Base-by-base conservation (phyloP, 2,113 vertebrate species). In the Myotis davidii region DNA sequence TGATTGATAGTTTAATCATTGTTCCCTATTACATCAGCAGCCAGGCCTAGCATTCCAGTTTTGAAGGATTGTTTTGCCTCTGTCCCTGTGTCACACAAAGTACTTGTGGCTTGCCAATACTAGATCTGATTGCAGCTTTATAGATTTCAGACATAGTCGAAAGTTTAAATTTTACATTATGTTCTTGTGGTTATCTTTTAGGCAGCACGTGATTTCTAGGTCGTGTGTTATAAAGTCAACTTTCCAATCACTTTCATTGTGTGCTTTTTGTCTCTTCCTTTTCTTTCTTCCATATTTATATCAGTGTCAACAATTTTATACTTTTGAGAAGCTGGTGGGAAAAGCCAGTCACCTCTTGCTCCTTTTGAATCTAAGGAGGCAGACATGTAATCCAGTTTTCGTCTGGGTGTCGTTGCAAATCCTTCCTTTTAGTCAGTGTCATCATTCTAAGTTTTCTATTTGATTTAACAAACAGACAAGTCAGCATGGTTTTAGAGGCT, bases 1-100 rank as follows among this genome's bases (percentile, higher is more conserved):
- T 98, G 97, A 97, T 97, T 97, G 97, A 97, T 97, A 97, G 96
- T 97, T 97, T 97, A 97, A 97, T 97, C 96, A 97, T 96, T 92
- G 95, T 95, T 97, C 94, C 52, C 90, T 95, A 97, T 98, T 94
- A 97, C 97, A 92, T 98, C 97, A 97, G 95, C 94, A 95, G 77
- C 85, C 90, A 86, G 85, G 67, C 97, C 92, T 78, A 52, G 50
- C 85, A 85, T 96, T 95, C 95, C 85, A 93, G 16, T 95, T 97
- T 67, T 92, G 94, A 95, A 90, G 73, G 92, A 92, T 87, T 95
- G 95, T 88, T 97, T 96, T 94, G 91, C 96, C 94, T 94, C 73
- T 95, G 96, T 97, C 94, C 95, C 85, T 59, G 37, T 94, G 94
- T 95, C 94, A 85, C 95, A 96, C 85, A 92, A 88, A 94, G 88